phyloP scores from a whole-genome alignment of 2,888 invertebrate genomes.

The Yponomeuta malinellus region DNA sequence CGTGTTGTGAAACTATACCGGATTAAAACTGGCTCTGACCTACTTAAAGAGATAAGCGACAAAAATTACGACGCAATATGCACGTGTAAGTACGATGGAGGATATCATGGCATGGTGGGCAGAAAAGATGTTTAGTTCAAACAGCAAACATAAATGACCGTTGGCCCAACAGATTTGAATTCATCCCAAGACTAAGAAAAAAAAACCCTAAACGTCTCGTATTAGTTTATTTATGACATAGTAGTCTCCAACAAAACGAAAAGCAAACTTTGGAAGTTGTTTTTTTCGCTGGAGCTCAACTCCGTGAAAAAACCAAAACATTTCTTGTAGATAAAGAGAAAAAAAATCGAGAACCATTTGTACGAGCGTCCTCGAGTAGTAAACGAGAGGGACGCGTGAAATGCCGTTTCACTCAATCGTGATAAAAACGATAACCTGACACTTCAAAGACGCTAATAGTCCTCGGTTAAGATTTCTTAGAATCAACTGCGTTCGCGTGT shows the following conservation, averaged over 20 bases:
- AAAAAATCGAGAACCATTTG: conserved; percentile 50
- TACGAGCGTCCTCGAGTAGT: conserved; percentile 69
- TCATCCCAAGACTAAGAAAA: conserved; percentile 40
- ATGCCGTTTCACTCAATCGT: conserved; percentile 18
- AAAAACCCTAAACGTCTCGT: conserved; percentile 30
- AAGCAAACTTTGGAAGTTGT: conserved; percentile 26
- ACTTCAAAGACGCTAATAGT: conserved; percentile 44
- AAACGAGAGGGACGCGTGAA: conserved; percentile 43
- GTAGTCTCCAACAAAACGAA: conserved; percentile 55
- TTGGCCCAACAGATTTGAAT: conserved; percentile 58
- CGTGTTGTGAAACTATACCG: conserved; percentile 30
- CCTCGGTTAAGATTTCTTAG: conserved; percentile 45
- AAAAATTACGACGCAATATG: conserved; percentile 43
- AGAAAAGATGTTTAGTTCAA: conserved; percentile 15
- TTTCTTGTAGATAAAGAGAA: conserved; percentile 49
- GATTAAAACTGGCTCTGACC: conserved; percentile 47
- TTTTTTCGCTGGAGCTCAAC: conserved; percentile 36
- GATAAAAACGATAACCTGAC: conserved; percentile 44
- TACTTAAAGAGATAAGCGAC: conserved; percentile 51
- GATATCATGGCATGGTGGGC: not conserved
- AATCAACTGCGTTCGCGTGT: conserved; percentile 35
- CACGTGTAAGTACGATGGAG: not conserved
- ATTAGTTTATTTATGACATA: conserved; percentile 65
- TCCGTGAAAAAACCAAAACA: conserved; percentile 71
- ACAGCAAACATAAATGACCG: conserved; percentile 41